These are phyloP conservation scores for Stictonetta naevosa DNA, from an alignment of 2,113 vertebrate species.

Conservation along the genomic window DNA sequence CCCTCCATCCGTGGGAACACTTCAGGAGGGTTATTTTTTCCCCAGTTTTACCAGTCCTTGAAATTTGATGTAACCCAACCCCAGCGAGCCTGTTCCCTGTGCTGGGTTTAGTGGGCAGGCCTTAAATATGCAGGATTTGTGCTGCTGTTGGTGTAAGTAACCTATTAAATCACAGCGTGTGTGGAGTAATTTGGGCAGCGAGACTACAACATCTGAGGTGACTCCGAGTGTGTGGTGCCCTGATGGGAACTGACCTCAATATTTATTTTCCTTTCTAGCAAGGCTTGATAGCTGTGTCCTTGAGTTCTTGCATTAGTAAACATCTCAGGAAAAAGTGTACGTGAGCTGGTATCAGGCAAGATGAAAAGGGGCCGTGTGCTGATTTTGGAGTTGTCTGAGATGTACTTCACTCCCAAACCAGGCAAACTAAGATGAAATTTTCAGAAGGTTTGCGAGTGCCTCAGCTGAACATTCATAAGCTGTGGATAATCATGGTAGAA, in stretches of 20 bases:
- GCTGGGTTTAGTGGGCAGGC: not conserved
- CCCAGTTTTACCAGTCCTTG: not conserved
- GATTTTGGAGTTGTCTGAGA: not conserved
- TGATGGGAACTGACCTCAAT: not conserved
- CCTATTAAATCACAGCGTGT: not conserved
- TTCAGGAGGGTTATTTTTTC: not conserved
- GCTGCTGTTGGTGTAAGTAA: not conserved
- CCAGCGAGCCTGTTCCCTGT: not conserved
- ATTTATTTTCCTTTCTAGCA: not conserved
- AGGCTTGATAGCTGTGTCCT: not conserved
- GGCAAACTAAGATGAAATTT: not conserved
- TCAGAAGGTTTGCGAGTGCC: not conserved
- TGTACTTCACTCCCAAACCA: not conserved
- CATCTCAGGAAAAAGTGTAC: accelerated
- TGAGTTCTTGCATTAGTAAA: not conserved
- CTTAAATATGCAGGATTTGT: not conserved
- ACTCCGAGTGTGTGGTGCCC: not conserved
- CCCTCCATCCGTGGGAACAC: not conserved
- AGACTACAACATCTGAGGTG: not conserved
- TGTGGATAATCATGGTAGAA: not conserved
- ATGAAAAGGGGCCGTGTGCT: not conserved
- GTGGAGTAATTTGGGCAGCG: not conserved
- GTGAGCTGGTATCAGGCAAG: not conserved
- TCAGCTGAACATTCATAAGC: not conserved
- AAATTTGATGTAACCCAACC: accelerated